These are phyloP conservation scores for Chrysina gloriosa DNA, from an alignment of 2,888 invertebrate species.

Conservation along the genomic window DNA sequence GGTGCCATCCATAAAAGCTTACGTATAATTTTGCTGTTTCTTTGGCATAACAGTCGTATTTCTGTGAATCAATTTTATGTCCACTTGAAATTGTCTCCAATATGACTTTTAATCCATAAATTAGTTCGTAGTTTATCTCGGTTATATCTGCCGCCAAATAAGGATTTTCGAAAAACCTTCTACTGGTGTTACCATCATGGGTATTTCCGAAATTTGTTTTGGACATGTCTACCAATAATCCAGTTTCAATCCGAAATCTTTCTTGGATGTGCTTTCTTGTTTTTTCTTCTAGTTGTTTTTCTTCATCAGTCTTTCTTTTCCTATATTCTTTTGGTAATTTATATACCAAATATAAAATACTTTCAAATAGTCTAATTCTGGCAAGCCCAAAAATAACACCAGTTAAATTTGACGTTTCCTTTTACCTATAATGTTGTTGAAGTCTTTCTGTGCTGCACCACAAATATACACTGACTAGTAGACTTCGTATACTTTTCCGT, in stretches of 20 bases:
- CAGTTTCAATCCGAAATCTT: conserved; percentile 34
- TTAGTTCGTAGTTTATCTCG: too few species aligned
- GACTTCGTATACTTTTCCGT: conserved; percentile 51
- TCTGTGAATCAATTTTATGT: too few species aligned
- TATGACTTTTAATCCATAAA: too few species aligned
- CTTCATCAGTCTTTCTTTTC: conserved; percentile 35
- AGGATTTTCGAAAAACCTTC: too few species aligned
- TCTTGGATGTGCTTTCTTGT: conserved; percentile 49
- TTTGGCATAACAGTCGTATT: conserved; percentile 47
- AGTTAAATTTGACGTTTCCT: not conserved
- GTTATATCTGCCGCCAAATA: too few species aligned
- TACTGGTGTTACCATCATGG: conserved; percentile 44
- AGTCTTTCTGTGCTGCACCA: conserved; percentile 50
- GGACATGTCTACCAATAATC: conserved; percentile 48
- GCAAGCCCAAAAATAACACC: conserved; percentile 27
- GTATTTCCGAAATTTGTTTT: conserved; percentile 48
- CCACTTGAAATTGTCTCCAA: too few species aligned
- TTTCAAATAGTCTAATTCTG: conserved; percentile 24
- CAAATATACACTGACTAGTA: conserved; percentile 52
- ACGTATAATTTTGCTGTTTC: conserved; percentile 54
- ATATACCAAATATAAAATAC: conserved; percentile 30
- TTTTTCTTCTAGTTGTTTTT: conserved; percentile 24
- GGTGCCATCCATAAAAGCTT: conserved; percentile 50
- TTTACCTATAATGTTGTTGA: conserved; percentile 43
- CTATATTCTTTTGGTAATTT: conserved; percentile 38